phyloP scores from a whole-genome alignment of 2,888 invertebrate genomes.

The Mesorhabditis sp. region DNA sequence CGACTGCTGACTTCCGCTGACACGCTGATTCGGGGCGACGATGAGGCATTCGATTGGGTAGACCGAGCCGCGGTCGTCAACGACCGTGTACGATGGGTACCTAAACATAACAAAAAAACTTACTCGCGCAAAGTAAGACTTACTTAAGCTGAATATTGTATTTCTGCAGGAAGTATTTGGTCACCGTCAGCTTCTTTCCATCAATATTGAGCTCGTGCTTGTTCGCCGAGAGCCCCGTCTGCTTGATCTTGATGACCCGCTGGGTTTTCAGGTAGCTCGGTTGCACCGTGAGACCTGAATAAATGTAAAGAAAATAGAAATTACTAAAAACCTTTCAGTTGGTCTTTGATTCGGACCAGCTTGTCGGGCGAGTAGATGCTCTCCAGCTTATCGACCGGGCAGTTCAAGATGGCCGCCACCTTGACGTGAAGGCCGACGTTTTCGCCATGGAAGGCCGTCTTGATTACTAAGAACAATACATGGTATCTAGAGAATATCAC shows the following conservation, averaged over 20 bases:
- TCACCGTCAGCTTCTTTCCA: not conserved
- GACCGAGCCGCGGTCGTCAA: not conserved
- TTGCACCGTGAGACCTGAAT: constrained; percentile 1
- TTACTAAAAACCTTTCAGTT: not conserved
- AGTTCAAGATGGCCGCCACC: not conserved
- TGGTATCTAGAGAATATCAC: not conserved
- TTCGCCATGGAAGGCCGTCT: not conserved
- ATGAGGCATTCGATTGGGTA: not conserved
- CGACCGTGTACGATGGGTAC: not conserved
- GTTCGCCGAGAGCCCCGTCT: not conserved
- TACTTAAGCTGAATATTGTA: not conserved
- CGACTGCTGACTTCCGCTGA: not conserved
- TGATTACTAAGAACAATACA: not conserved
- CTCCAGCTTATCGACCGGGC: not conserved
- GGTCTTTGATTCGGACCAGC: not conserved
- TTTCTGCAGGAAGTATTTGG: not conserved
- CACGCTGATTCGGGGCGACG: constrained; percentile 4
- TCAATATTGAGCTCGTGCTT: not conserved
- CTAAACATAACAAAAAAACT: not conserved
- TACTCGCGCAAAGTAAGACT: not conserved
- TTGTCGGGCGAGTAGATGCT: not conserved
- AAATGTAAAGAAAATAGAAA: not conserved
- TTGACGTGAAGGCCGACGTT: not conserved
- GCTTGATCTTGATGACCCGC: not conserved
- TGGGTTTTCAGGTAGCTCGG: not conserved